Conservation (phyloP, 2,113 vertebrate genomes). For the Phyllopteryx taeniolatus region DNA sequence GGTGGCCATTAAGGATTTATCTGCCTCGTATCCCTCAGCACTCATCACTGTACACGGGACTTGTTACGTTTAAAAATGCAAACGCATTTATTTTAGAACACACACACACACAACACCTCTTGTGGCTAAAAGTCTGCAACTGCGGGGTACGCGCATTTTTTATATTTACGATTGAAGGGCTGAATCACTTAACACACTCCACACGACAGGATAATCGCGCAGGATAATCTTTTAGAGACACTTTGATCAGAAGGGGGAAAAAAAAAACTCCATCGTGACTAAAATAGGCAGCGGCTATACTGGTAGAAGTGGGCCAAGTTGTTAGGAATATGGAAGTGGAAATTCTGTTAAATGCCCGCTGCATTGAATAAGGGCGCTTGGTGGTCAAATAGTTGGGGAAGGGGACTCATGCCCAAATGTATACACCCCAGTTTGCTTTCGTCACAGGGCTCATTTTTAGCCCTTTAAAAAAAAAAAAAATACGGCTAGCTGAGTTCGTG, state of each 20-base stretch:
- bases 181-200: background rate
- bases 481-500: too few relatives aligned
- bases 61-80: conserved; percentile 7
- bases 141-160: background rate
- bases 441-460: too few relatives aligned
- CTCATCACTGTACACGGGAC: background rate
- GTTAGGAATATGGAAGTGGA: too few relatives aligned
- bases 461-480: too few relatives aligned
- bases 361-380: too few relatives aligned
- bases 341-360: too few relatives aligned
- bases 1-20: background rate
- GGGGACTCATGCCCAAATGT: too few relatives aligned
- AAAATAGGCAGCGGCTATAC: background rate
- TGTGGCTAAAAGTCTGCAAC: background rate
- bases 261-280: background rate
- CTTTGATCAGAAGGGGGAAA: too few relatives aligned
- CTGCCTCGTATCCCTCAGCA: background rate
- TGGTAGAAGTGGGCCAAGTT: too few relatives aligned
- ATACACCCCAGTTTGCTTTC: too few relatives aligned
- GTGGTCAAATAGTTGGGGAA: too few relatives aligned
- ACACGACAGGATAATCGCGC: background rate
- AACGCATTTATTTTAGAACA: background rate
- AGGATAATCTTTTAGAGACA: background rate
- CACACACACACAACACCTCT: background rate
- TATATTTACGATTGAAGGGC: background rate